Percentiles rank a stretch among this genome's conserved stretches.
phyloP scores from a whole-genome alignment of 2,888 invertebrate genomes.

The Colletes collaris region DNA sequence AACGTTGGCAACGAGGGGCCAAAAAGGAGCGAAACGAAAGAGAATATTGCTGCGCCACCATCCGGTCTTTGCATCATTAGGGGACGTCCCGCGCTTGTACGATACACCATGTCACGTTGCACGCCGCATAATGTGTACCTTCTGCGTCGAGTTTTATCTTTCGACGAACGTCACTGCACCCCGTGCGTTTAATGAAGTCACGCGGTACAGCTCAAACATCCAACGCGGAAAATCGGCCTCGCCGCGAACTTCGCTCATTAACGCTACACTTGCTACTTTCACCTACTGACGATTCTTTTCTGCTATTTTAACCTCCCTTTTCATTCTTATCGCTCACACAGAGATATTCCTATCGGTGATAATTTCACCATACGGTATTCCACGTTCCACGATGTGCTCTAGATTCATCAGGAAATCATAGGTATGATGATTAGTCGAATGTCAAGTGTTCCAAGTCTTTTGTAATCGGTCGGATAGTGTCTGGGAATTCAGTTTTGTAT shows the following conservation, averaged over 20 bases:
- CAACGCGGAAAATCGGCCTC: constrained; percentile 43
- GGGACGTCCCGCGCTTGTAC: constrained; percentile 30
- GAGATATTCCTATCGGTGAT: too few species aligned
- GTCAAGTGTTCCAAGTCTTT: too few species aligned
- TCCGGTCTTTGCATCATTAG: constrained; percentile 47
- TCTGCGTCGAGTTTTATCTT: constrained; percentile 45
- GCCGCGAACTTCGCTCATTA: constrained; percentile 32
- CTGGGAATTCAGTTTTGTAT: too few species aligned
- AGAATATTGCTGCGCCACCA: constrained; percentile 38
- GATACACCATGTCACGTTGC: constrained; percentile 41
- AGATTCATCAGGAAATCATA: too few species aligned
- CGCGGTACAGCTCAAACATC: constrained; percentile 22
- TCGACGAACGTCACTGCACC: constrained; percentile 16
- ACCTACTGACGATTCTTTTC: neutral
- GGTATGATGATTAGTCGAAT: too few species aligned
- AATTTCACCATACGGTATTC: too few species aligned
- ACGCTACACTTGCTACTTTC: constrained; percentile 17
- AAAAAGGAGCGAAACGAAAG: constrained; percentile 37
- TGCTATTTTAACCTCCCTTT: neutral
- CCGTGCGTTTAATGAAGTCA: constrained; percentile 49
- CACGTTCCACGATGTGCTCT: too few species aligned
- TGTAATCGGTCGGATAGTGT: too few species aligned
- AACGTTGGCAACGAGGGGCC: neutral
- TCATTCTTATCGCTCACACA: too few species aligned
- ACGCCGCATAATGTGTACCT: constrained; percentile 41